A percentile compares a stretch with the other conserved stretches of the same genome.
Evolutionary conservation across 2,797 vertebrate genomes (phyloP).

Genomic region (Smutsia temminckii): DNA sequence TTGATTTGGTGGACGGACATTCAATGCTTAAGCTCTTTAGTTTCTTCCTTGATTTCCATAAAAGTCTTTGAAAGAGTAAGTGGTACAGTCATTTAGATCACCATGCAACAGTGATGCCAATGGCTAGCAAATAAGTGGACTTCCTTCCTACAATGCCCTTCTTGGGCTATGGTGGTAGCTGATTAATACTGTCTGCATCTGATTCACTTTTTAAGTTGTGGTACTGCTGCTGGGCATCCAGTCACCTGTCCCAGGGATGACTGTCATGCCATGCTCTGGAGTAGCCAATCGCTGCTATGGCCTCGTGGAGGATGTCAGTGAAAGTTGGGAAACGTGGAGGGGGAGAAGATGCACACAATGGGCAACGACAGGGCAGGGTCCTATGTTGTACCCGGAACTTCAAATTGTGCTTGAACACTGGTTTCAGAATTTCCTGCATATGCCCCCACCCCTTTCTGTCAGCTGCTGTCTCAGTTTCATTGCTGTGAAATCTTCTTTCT

Average conservation of each 20-base stretch:
- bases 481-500: conserved; percentile 48
- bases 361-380: background rate
- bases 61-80: background rate
- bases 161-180: background rate
- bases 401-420: conserved; percentile 13
- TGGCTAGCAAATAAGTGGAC: too few species aligned
- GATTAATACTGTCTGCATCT: background rate
- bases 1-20: background rate
- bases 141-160: background rate
- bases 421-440: conserved; percentile 53
- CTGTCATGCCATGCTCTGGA: fast-evolving
- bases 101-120: background rate
- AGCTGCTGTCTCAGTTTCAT: conserved; percentile 60
- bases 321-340: background rate
- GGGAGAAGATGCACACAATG: background rate
- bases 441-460: background rate
- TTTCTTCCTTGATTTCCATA: background rate
- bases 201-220: background rate
- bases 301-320: background rate
- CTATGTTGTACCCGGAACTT: background rate
- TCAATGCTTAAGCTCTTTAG: background rate
- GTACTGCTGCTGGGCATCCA: background rate
- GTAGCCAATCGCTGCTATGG: background rate
- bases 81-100: background rate
- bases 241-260: background rate